Evolutionary conservation across 2,888 invertebrate genomes (phyloP).

Genomic region (Eremobia ochroleuca): DNA sequence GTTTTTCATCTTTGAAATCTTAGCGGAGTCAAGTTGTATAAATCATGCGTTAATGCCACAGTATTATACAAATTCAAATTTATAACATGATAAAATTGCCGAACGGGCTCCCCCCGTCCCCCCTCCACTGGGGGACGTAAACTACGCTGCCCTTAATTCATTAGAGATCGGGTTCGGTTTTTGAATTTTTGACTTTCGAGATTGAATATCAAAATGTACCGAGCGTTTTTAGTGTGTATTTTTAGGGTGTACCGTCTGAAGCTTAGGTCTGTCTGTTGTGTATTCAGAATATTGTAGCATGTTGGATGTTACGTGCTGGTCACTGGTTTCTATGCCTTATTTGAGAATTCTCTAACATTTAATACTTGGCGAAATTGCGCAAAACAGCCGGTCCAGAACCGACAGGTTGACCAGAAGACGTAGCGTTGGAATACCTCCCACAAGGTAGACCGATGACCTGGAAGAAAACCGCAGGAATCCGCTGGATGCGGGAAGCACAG

Average conservation of each 20-base stretch:
- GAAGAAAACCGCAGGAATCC: no score
- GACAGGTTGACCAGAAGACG: no score
- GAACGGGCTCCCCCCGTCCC: constrained; percentile 83
- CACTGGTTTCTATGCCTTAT: no score
- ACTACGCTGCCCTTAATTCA: constrained; percentile 87
- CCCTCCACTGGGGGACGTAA: constrained; percentile 72
- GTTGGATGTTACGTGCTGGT: no score
- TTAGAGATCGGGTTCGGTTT: constrained; percentile 74
- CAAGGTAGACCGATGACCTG: no score
- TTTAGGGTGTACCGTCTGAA: neutral
- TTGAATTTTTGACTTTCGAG: constrained; percentile 60
- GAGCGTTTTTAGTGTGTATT: constrained; percentile 2
- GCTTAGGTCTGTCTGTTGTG: no score
- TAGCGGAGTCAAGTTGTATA: constrained; percentile 91
- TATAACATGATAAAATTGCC: constrained; percentile 92
- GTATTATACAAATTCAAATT: constrained; percentile 92
- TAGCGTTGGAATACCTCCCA: no score
- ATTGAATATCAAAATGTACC: constrained; percentile 49
- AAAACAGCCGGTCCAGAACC: no score
- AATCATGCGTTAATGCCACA: constrained; percentile 90
- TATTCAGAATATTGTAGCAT: no score
- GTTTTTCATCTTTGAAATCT: constrained; percentile 91
- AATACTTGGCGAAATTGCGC: no score
- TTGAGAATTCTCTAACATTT: no score
- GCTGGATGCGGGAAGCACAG: no score